phyloP scores from a whole-genome alignment of 1,140 invertebrate species.

The Bombus haemorrhoidalis region DNA sequence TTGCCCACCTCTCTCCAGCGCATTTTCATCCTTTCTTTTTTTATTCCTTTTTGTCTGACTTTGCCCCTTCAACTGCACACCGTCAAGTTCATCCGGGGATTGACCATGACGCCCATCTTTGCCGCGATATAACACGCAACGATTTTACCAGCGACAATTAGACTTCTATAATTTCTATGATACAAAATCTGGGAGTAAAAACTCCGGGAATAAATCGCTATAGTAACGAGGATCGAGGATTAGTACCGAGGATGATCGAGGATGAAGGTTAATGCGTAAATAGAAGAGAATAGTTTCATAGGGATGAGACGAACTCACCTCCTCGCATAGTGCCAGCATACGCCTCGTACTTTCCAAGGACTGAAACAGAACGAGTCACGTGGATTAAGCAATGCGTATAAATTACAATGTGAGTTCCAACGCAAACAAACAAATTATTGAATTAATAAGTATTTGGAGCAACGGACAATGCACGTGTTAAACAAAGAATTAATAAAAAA shows the following conservation, averaged over 20 bases:
- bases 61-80: constrained; percentile 46
- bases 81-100: constrained; percentile 23
- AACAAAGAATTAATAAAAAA: neutral
- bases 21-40: constrained; percentile 4
- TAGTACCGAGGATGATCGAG: constrained; percentile 66
- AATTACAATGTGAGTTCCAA: neutral
- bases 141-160: constrained; percentile 46
- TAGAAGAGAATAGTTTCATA: constrained; percentile 50
- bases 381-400: constrained; percentile 1
- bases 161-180: constrained; percentile 30
- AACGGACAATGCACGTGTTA: neutral
- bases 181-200: constrained; percentile 38
- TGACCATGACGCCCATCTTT: constrained; percentile 46
- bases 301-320: constrained; percentile 88
- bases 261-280: constrained; percentile 62
- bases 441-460: neutral
- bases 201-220: constrained; percentile 21
- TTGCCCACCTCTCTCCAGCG: constrained; percentile 64
- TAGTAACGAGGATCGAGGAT: constrained; percentile 44
- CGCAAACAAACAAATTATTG: neutral
- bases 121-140: constrained; percentile 45
- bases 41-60: neutral
- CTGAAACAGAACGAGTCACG: constrained; percentile 85
- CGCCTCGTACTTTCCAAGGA: constrained; percentile 98
- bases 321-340: constrained; percentile 97